phyloP scores from a whole-genome alignment of 2,113 vertebrate species.

The Silurus meridionalis region DNA sequence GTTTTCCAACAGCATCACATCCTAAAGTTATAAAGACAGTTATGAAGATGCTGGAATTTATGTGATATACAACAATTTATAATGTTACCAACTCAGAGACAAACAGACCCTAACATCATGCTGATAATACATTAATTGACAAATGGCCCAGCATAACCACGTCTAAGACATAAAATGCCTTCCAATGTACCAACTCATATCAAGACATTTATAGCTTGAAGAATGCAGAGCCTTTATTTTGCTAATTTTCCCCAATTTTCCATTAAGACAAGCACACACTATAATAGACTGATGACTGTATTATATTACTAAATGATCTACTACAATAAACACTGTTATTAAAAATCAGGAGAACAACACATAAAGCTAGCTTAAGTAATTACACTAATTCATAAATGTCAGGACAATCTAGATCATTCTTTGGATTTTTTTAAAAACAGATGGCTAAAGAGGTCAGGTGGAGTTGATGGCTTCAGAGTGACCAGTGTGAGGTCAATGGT shows the following conservation, averaged over 20 bases:
- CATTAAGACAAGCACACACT: neutral
- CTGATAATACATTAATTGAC: neutral
- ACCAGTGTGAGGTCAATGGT: slow-evolving; percentile 41
- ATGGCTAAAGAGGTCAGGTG: slow-evolving; percentile 36
- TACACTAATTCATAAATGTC: slow-evolving; percentile 16
- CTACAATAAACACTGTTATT: neutral
- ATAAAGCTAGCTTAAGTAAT: neutral
- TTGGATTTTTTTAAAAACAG: slow-evolving; percentile 38
- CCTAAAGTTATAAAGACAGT: neutral
- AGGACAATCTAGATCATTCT: neutral
- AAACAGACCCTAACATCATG: neutral
- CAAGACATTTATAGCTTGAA: neutral
- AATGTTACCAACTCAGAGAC: neutral
- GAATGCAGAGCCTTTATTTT: neutral
- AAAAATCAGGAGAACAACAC: neutral
- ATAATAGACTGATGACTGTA: neutral
- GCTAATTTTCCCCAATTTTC: neutral
- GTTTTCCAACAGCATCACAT: neutral
- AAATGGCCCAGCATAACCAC: neutral
- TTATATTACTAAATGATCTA: neutral
- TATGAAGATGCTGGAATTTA: neutral
- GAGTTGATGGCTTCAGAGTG: slow-evolving; percentile 22
- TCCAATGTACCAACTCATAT: neutral
- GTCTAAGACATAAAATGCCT: neutral
- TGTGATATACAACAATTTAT: neutral